Evolutionary conservation across 2,797 vertebrate species (phyloP).

Genomic region (Dermochelys coriacea): DNA sequence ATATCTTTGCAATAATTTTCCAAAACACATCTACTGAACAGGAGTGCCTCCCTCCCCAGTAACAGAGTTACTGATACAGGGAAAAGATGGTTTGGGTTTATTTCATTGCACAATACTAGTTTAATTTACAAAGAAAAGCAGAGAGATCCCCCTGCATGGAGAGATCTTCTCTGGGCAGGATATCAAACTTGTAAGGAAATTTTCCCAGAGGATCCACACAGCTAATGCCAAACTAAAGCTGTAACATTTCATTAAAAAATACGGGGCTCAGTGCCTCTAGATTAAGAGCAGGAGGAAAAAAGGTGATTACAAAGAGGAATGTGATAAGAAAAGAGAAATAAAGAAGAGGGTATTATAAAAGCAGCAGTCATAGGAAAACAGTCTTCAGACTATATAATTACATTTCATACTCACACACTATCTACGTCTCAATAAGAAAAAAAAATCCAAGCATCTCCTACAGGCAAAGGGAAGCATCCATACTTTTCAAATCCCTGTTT

Average conservation of each 20-base stretch:
- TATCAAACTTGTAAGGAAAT: slow-evolving; percentile 50
- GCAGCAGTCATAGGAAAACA: not conserved
- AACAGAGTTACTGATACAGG: fast-evolving
- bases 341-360: not conserved
- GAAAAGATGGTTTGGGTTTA: not conserved
- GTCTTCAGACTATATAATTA: not conserved
- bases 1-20: not conserved
- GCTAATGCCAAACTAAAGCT: slow-evolving; percentile 35
- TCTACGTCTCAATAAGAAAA: not conserved
- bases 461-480: not conserved
- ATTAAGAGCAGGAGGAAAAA: not conserved
- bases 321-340: not conserved
- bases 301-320: not conserved
- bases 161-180: slow-evolving; percentile 61
- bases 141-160: not conserved
- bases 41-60: not conserved
- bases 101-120: not conserved
- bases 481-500: not conserved
- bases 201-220: slow-evolving; percentile 53
- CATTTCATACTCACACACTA: not conserved
- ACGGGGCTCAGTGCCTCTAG: slow-evolving; percentile 10
- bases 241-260: slow-evolving; percentile 52
- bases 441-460: fast-evolving
- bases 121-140: not conserved
- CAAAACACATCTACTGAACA: slow-evolving; percentile 4